These are phyloP conservation scores for Caradrina kadenii DNA, from an alignment of 2,888 invertebrate species.

Conservation along the genomic window DNA sequence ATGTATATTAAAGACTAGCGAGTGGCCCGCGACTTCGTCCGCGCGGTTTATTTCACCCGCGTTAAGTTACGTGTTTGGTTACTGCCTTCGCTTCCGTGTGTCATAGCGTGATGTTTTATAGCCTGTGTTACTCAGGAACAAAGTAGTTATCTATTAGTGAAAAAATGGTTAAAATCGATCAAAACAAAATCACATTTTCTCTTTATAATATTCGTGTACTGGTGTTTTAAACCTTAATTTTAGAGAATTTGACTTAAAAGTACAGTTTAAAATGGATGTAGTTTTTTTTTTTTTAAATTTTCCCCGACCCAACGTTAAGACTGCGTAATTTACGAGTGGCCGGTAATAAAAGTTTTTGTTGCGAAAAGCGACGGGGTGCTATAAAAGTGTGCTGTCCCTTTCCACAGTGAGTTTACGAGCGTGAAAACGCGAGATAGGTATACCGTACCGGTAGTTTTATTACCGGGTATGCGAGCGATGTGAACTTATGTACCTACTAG, in stretches of 20 bases:
- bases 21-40: too few relatives aligned
- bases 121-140: too few relatives aligned
- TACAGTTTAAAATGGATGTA: conserved; percentile 63
- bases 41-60: too few relatives aligned
- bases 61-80: too few relatives aligned
- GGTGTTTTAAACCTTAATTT: conserved; percentile 2
- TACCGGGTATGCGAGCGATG: conserved; percentile 75
- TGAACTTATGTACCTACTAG: conserved; percentile 63
- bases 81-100: too few relatives aligned
- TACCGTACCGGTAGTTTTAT: conserved; percentile 86
- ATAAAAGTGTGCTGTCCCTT: conserved; percentile 84
- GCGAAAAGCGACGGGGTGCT: conserved; percentile 83
- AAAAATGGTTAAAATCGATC: too few relatives aligned
- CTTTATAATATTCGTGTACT: too few relatives aligned
- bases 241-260: conserved; percentile 21
- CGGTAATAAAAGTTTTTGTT: conserved; percentile 89
- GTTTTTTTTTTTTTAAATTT: conserved; percentile 69
- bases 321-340: conserved; percentile 88
- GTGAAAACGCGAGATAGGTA: conserved; percentile 85
- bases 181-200: too few relatives aligned
- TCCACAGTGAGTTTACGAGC: conserved; percentile 82
- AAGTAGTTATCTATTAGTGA: too few relatives aligned
- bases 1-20: background rate
- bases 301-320: conserved; percentile 74
- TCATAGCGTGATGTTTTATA: too few relatives aligned